A percentile compares a stretch with the other conserved stretches of the same genome.
Conservation (phyloP, 2,113 vertebrate species). For the Pluvialis apricaria region DNA sequence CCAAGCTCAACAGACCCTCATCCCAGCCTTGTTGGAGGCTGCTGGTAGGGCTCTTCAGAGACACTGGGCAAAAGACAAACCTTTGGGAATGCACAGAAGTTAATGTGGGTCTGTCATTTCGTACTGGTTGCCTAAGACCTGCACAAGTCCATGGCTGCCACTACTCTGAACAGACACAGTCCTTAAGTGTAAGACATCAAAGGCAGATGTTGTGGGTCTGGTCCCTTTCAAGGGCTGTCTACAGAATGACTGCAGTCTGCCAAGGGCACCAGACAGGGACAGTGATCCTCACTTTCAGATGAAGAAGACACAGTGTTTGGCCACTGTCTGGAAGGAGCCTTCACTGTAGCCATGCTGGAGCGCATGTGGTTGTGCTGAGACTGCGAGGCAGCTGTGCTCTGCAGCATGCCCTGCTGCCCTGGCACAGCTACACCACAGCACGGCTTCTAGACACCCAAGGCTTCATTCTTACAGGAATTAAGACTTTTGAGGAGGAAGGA, state of each 20-base stretch:
- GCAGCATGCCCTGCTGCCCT: background rate
- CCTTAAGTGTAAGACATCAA: background rate
- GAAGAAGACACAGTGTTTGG: background rate
- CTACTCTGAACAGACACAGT: background rate
- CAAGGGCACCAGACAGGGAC: background rate
- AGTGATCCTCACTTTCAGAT: background rate
- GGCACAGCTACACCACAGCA: accelerated
- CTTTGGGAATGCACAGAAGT: background rate
- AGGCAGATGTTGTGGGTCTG: background rate
- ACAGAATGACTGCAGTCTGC: background rate
- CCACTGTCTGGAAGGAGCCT: background rate
- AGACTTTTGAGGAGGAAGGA: background rate
- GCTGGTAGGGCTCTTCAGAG: background rate
- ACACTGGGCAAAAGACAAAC: background rate
- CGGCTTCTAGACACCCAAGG: background rate
- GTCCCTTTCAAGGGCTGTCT: background rate
- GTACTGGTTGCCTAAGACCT: background rate
- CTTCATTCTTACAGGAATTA: background rate
- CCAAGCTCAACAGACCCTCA: background rate
- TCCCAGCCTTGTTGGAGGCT: background rate
- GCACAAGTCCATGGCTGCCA: background rate
- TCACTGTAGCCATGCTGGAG: background rate
- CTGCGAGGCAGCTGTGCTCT: background rate
- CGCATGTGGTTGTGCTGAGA: background rate
- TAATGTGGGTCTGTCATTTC: background rate